Conservation (phyloP, 2,113 vertebrate genomes). For the Cryptomyrus ogoouensis region DNA sequence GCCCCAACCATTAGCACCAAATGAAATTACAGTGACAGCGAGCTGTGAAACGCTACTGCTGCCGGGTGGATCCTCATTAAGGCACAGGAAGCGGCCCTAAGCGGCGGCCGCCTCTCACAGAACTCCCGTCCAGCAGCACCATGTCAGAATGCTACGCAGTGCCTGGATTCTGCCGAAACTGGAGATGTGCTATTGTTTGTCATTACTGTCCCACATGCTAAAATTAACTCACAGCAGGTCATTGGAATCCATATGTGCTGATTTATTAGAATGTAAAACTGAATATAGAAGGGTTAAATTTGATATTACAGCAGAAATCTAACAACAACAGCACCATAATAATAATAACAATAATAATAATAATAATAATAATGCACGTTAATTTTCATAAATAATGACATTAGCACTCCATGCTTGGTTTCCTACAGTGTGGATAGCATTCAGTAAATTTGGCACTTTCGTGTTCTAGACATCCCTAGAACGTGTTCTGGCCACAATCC, state of each 20-base stretch:
- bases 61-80: not conserved
- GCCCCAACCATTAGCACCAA: slow-evolving; percentile 11
- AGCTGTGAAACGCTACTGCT: not conserved
- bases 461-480: not conserved
- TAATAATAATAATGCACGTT: not conserved
- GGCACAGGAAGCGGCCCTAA: not conserved
- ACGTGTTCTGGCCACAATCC: not conserved
- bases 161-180: not conserved
- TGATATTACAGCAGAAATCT: not conserved
- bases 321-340: not conserved
- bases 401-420: not conserved
- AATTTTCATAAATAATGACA: not conserved
- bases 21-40: not conserved
- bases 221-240: not conserved
- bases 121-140: not conserved
- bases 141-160: too few species aligned
- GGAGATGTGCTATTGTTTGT: not conserved
- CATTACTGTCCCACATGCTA: too few species aligned
- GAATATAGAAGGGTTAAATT: not conserved
- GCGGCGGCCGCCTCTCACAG: not conserved
- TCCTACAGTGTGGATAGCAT: not conserved
- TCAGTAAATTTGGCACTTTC: not conserved
- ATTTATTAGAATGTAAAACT: not conserved
- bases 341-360: not conserved
- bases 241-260: not conserved